Conservation (phyloP, 2,113 vertebrate species). For the Gambusia holbrooki region DNA sequence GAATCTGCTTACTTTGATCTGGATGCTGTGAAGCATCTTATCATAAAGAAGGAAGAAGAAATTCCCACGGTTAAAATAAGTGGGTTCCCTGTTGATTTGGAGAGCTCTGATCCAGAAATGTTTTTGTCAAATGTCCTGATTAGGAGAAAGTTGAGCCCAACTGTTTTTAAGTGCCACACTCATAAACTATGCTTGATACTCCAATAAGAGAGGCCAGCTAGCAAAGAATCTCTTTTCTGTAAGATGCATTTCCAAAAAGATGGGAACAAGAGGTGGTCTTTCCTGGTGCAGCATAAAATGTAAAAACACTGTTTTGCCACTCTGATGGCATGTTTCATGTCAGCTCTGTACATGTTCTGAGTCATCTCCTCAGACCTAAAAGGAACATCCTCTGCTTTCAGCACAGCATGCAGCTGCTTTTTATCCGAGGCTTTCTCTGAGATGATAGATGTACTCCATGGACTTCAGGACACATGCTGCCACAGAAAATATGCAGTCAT, state of each 20-base stretch:
- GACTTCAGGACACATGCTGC: neutral
- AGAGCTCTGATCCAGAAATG: neutral
- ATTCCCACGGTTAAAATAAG: neutral
- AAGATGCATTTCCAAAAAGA: neutral
- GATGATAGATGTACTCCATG: neutral
- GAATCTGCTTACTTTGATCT: neutral
- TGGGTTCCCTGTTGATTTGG: neutral
- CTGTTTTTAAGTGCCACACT: neutral
- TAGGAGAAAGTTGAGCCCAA: neutral
- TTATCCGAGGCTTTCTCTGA: neutral
- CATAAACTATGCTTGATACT: neutral
- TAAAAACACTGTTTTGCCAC: slow-evolving; percentile 2
- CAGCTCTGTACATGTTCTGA: neutral
- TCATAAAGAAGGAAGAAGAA: neutral
- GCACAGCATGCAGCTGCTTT: neutral
- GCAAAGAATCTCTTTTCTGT: neutral
- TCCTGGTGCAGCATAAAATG: neutral
- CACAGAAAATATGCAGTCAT: neutral
- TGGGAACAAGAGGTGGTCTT: neutral
- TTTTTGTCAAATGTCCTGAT: neutral
- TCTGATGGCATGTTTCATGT: neutral
- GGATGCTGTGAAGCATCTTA: neutral
- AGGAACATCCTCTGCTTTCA: slow-evolving; percentile 10
- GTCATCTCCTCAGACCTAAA: neutral
- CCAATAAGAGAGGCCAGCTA: neutral